phyloP scores from a whole-genome alignment of 2,797 vertebrate species.

The Megalops cyprinoides region DNA sequence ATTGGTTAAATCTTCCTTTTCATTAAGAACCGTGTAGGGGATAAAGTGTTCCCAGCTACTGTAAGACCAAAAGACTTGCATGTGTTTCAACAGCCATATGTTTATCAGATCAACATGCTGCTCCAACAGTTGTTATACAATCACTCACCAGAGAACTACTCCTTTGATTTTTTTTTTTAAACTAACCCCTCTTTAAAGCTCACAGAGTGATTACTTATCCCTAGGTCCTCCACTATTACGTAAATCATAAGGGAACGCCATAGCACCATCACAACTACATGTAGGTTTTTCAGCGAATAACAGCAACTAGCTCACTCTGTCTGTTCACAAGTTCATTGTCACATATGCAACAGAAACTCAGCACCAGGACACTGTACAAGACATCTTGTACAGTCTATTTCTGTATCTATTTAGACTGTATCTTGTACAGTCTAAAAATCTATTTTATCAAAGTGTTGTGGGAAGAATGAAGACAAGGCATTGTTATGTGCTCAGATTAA shows the following conservation, averaged over 20 bases:
- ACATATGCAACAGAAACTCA: neutral
- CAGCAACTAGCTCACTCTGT: neutral
- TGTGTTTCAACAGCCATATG: slow-evolving; percentile 62
- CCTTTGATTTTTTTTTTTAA: slow-evolving; percentile 65
- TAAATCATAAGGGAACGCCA: slow-evolving; percentile 59
- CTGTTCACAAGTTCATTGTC: neutral
- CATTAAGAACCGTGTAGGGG: slow-evolving; percentile 52
- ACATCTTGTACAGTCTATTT: too few species aligned
- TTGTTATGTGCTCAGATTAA: too few species aligned
- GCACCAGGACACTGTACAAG: neutral
- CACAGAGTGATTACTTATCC: slow-evolving; percentile 63
- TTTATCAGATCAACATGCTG: slow-evolving; percentile 67
- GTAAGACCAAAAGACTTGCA: slow-evolving; percentile 61
- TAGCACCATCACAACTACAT: neutral
- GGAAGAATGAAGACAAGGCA: too few species aligned
- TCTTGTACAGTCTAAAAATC: too few species aligned
- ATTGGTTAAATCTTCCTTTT: slow-evolving; percentile 50
- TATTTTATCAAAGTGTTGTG: too few species aligned
- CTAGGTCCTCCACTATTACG: slow-evolving; percentile 52
- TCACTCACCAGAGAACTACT: slow-evolving; percentile 58
- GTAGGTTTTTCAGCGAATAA: neutral
- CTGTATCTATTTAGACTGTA: too few species aligned
- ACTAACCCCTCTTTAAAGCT: slow-evolving; percentile 65
- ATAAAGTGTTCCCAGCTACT: slow-evolving; percentile 60
- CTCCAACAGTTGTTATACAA: slow-evolving; percentile 60